A percentile compares a stretch with the other conserved stretches of the same genome.
Conservation (phyloP, 1,140 invertebrate genomes). For the Dendrolimus punctatus region DNA sequence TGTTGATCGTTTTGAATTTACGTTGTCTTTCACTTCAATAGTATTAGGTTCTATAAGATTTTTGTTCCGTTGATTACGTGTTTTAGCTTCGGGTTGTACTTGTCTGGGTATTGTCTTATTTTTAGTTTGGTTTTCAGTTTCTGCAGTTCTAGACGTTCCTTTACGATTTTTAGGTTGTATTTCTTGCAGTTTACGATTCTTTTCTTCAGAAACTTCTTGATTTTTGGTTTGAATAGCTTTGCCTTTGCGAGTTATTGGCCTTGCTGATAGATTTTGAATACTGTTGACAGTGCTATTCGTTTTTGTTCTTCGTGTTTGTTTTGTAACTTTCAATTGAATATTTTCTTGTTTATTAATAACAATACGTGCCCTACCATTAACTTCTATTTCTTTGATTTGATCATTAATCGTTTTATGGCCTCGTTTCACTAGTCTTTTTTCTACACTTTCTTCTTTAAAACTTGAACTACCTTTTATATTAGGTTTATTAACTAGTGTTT, state of each 20-base stretch:
- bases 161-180: constrained; percentile 1
- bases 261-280: too few relatives aligned
- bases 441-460: neutral
- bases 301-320: constrained; percentile 5
- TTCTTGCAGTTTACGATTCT: constrained; percentile 2
- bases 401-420: constrained; percentile 4
- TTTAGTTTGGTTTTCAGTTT: neutral
- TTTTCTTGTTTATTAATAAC: constrained; percentile 3
- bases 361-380: too few relatives aligned
- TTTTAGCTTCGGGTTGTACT: too few relatives aligned
- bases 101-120: too few relatives aligned
- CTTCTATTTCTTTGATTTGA: neutral
- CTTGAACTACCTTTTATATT: neutral
- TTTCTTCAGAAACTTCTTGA: neutral
- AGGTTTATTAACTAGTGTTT: neutral
- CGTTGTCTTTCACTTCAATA: too few relatives aligned
- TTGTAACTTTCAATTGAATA: neutral
- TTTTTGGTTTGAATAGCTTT: neutral
- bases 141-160: neutral
- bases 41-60: too few relatives aligned
- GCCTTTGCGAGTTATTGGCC: constrained; percentile 3
- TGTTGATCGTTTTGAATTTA: too few relatives aligned
- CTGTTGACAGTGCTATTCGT: neutral
- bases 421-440: constrained; percentile 9
- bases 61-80: too few relatives aligned